Conservation (phyloP, 2,888 invertebrate species). For the Plagiodera versicolora region DNA sequence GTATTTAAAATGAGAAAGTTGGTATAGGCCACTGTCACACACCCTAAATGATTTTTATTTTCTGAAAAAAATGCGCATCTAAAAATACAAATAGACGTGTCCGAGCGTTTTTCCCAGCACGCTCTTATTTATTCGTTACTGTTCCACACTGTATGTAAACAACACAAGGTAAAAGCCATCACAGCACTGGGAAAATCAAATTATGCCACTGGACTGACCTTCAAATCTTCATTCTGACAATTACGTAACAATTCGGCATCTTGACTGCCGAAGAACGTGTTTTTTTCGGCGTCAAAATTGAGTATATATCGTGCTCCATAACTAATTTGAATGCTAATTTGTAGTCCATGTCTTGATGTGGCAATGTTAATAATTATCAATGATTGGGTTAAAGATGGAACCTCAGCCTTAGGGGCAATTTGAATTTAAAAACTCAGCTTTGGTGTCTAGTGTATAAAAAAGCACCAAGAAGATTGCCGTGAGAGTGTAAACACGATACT, state of each 20-base stretch:
- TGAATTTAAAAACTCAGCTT: not conserved
- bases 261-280: constrained; percentile 13
- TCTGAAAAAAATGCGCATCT: no score
- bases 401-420: not conserved
- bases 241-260: constrained; percentile 11
- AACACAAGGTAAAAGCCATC: constrained; percentile 21
- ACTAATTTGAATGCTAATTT: constrained; percentile 7
- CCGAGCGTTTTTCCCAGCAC: no score
- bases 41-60: no score
- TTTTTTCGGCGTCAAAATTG: constrained; percentile 5
- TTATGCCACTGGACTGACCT: constrained; percentile 25
- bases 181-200: constrained; percentile 22
- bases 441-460: no score
- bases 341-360: not conserved
- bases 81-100: no score
- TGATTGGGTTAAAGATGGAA: not conserved
- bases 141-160: no score
- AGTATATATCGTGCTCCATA: constrained; percentile 1
- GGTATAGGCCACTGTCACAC: no score
- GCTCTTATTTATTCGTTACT: no score
- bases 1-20: no score
- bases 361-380: not conserved
- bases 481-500: no score
- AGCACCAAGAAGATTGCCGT: not conserved
- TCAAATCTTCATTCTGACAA: constrained; percentile 19